Base-by-base conservation (phyloP, 2,797 vertebrate genomes). In the Sebastes variabilis region DNA sequence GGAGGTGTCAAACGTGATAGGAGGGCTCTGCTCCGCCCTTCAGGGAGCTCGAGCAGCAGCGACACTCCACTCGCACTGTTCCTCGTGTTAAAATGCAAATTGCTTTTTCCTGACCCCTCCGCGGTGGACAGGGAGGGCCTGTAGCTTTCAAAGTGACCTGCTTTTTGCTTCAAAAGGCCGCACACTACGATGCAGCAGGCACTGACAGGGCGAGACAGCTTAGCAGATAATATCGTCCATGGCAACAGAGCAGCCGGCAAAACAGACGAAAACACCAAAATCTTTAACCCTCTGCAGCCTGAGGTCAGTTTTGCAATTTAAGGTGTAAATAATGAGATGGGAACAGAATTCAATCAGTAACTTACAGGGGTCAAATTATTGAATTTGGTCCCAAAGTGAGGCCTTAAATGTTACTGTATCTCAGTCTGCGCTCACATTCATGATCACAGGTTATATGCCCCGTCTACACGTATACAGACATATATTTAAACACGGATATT, bases 51-150 rank as follows among this genome's bases (percentile, higher is more conserved):
- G 24, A 79, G 77, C 78, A 59, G 79, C 72, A 61, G 81, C 14
- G 24, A 68, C 65, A n/a, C 87, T 83, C 75, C 75, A 38, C 81
- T 82, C 77, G 14, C 79, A 49, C 71, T 36, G 81, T 73, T 79
- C 79, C 75, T 60, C 8, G 27, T 81, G 86, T 91, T 91, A 91
- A 91, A 89, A 93, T 93, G 89, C 87, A 89, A 92, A 94, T 92
- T 72, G 84, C 83, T 91, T 93, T 90, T 92, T 82, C 72, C 80
- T 88, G 89, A 87, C 89, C 88, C 75, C 79, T 81, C 72, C 32
- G 34, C 72, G 5, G 83, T 80, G 76, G 85, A 83, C 79, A 64
- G 54, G 61, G 25, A 69, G 75, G 73, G 83, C 74, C 85, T 61
- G 80, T 56, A 78, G 82, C 72, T 84, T 75, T 91, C 80, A 91